Percentiles rank a stretch among this genome's conserved stretches.
phyloP scores from a whole-genome alignment of 1,140 invertebrate genomes.

The Anagrus nilaparvatae region DNA sequence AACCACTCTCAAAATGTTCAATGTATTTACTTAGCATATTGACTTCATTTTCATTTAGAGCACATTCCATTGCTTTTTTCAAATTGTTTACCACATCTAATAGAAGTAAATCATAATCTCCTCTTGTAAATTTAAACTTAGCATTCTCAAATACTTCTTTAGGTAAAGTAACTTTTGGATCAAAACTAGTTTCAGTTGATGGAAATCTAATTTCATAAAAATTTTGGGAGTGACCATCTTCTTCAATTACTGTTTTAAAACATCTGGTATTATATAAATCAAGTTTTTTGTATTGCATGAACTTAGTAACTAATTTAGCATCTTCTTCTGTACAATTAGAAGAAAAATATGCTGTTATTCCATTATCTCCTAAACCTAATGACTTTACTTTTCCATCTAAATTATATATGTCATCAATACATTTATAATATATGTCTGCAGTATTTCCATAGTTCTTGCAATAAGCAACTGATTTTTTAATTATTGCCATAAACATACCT shows the following conservation, averaged over 20 bases:
- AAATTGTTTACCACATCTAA: conserved; percentile 59
- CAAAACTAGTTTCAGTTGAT: conserved; percentile 49
- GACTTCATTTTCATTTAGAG: conserved; percentile 69
- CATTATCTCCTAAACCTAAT: conserved; percentile 70
- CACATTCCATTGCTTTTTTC: conserved; percentile 57
- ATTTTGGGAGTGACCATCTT: conserved; percentile 39
- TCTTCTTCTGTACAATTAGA: conserved; percentile 78
- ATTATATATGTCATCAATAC: conserved; percentile 57
- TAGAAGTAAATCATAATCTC: conserved; percentile 77
- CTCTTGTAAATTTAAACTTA: conserved; percentile 66
- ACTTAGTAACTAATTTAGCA: conserved; percentile 72
- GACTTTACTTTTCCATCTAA: conserved; percentile 58
- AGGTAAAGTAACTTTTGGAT: conserved; percentile 50
- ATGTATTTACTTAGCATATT: conserved; percentile 83
- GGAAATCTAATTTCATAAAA: conserved; percentile 65
- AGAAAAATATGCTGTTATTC: conserved; percentile 88
- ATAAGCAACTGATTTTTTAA: conserved; percentile 62
- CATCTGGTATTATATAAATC: conserved; percentile 83
- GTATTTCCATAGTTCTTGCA: conserved; percentile 46
- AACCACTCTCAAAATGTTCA: conserved; percentile 72
- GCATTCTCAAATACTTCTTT: conserved; percentile 57
- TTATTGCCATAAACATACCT: conserved; percentile 61
- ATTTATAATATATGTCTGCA: conserved; percentile 52
- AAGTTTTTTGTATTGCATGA: conserved; percentile 69
- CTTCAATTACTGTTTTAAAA: conserved; percentile 62